Evolutionary conservation across 2,797 vertebrate genomes (phyloP).

Genomic region (Lophius americanus): DNA sequence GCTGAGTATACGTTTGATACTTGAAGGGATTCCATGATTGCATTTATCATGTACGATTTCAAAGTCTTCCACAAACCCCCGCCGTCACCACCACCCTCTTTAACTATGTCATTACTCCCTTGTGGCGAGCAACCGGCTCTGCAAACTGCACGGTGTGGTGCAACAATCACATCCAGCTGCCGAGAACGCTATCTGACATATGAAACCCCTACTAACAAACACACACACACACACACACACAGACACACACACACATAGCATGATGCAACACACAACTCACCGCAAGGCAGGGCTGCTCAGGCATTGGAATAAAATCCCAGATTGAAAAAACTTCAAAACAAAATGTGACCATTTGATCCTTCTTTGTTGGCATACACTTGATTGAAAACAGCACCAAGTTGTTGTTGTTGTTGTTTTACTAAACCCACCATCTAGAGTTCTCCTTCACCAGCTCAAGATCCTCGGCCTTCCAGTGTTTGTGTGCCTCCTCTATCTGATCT

Average conservation of each 20-base stretch:
- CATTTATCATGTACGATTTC: constrained; percentile 61
- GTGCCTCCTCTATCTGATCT: too few relatives aligned
- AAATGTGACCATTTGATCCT: too few relatives aligned
- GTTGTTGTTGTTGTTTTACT: too few relatives aligned
- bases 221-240: constrained; percentile 23
- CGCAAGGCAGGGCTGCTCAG: constrained; percentile 1
- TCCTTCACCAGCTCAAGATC: too few relatives aligned
- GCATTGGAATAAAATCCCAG: neutral
- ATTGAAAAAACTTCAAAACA: neutral
- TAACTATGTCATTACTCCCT: constrained; percentile 71
- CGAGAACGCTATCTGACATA: constrained; percentile 62
- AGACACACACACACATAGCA: constrained; percentile 19
- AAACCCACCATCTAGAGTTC: too few relatives aligned
- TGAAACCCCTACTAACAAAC: constrained; percentile 33
- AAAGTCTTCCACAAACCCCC: constrained; percentile 63
- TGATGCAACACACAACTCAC: constrained; percentile 31
- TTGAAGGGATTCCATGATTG: constrained; percentile 43
- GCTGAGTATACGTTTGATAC: constrained; percentile 40
- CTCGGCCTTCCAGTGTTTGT: too few relatives aligned
- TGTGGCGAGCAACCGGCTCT: constrained; percentile 61
- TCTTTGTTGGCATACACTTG: neutral
- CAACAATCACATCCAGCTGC: constrained; percentile 81
- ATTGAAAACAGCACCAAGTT: neutral
- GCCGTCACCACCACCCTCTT: constrained; percentile 54
- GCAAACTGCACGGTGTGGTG: constrained; percentile 57